phyloP scores from a whole-genome alignment of 2,888 invertebrate genomes.

The Calephelis perditalis region DNA sequence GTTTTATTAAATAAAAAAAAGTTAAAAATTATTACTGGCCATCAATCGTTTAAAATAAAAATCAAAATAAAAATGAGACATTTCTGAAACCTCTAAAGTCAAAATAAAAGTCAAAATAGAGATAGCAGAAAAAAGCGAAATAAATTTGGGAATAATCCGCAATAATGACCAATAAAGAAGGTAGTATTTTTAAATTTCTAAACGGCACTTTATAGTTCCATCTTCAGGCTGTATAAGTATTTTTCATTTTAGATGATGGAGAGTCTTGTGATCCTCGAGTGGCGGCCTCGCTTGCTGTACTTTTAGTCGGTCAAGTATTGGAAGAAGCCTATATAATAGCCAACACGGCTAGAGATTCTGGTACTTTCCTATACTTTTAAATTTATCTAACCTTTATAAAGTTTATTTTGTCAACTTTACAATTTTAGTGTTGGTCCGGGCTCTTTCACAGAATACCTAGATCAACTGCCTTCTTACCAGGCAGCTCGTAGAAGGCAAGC shows the following conservation, averaged over 20 bases:
- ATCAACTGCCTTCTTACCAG: no score
- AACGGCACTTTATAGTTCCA: not conserved
- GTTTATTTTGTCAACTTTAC: no score
- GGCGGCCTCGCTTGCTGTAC: slow-evolving; percentile 50
- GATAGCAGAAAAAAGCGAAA: slow-evolving; percentile 26
- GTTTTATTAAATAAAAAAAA: no score
- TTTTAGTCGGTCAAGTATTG: slow-evolving; percentile 57
- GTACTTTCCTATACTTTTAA: slow-evolving; percentile 30
- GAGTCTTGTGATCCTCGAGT: slow-evolving; percentile 39
- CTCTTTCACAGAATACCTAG: no score
- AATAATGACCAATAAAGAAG: slow-evolving; percentile 48
- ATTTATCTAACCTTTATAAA: no score
- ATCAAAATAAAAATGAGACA: not conserved
- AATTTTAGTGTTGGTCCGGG: no score
- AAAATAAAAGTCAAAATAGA: slow-evolving; percentile 5
- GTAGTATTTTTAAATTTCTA: slow-evolving; percentile 30
- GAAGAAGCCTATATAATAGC: slow-evolving; percentile 60
- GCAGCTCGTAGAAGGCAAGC: no score
- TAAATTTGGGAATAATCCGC: no score
- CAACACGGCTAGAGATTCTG: slow-evolving; percentile 50
- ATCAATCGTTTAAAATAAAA: not conserved
- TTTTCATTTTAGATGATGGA: slow-evolving; percentile 37
- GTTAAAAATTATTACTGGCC: not conserved
- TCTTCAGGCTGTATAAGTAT: not conserved
- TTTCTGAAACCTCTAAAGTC: not conserved